Conservation (phyloP, 2,797 vertebrate genomes). For the Falco naumanni region DNA sequence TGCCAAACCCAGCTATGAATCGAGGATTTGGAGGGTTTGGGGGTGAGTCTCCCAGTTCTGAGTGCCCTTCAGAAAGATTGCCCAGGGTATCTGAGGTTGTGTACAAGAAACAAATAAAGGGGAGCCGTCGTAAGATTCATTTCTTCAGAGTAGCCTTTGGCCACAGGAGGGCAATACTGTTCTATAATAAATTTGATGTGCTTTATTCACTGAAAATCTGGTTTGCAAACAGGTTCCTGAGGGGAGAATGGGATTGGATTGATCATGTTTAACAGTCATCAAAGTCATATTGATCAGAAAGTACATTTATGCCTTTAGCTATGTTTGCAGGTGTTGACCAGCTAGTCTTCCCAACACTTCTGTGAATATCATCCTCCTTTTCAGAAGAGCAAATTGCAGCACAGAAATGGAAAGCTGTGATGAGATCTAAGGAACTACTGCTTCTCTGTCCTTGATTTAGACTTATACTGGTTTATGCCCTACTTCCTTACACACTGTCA, state of each 20-base stretch:
- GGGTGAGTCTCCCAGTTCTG: not conserved
- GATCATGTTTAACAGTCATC: not conserved
- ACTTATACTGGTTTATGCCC: not conserved
- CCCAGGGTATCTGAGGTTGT: not conserved
- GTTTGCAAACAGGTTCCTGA: not conserved
- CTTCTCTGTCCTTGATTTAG: not conserved
- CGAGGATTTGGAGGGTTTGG: not conserved
- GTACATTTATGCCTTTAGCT: not conserved
- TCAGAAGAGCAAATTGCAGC: not conserved
- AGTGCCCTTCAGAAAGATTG: not conserved
- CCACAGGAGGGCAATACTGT: conserved; percentile 71
- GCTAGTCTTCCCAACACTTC: not conserved
- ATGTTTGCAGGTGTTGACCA: not conserved
- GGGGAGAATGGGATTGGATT: not conserved
- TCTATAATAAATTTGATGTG: conserved; percentile 6
- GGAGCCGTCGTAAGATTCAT: fast-evolving
- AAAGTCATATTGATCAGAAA: conserved; percentile 15
- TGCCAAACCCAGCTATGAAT: not conserved
- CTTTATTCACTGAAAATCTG: not conserved
- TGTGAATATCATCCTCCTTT: not conserved
- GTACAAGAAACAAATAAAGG: not conserved
- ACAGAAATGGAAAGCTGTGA: not conserved
- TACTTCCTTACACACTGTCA: not conserved
- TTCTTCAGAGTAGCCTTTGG: conserved; percentile 5
- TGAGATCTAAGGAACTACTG: not conserved